Percentiles rank a stretch among this genome's conserved stretches.
Evolutionary conservation across 2,113 vertebrate species (phyloP).

Genomic region (Protobothrops mucrosquamatus): DNA sequence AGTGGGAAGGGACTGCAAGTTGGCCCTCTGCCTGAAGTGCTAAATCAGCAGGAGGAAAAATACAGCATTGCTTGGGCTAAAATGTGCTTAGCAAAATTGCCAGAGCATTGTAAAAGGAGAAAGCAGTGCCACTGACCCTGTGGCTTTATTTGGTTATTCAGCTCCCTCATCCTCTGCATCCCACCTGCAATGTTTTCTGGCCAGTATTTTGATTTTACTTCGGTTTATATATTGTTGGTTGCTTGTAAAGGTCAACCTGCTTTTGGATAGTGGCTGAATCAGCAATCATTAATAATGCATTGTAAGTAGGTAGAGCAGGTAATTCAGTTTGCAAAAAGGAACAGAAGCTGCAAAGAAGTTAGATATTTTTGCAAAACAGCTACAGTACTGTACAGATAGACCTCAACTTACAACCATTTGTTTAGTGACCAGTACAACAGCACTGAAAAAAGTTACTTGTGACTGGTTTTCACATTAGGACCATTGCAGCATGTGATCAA

Average conservation of each 20-base stretch:
- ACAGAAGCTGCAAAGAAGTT: neutral
- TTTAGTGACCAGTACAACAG: neutral
- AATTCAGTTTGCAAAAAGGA: neutral
- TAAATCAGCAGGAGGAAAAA: neutral
- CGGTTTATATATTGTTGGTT: neutral
- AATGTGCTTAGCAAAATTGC: conserved; percentile 7
- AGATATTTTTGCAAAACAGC: neutral
- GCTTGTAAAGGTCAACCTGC: neutral
- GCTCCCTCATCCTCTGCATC: neutral
- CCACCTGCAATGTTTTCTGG: neutral
- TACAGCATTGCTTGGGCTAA: neutral
- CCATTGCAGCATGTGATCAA: neutral
- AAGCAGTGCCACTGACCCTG: neutral
- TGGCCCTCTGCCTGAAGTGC: neutral
- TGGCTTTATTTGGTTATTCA: neutral
- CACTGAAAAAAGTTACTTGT: neutral
- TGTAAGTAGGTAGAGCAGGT: neutral
- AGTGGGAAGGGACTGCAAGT: neutral
- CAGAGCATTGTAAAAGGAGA: neutral
- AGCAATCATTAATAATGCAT: neutral
- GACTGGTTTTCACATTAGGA: neutral
- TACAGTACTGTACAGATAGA: neutral
- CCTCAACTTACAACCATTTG: neutral
- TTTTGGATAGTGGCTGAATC: neutral
- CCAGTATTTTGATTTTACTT: neutral